Evolutionary conservation across 1,140 invertebrate genomes (phyloP).

Genomic region (Zaprionus davidi): DNA sequence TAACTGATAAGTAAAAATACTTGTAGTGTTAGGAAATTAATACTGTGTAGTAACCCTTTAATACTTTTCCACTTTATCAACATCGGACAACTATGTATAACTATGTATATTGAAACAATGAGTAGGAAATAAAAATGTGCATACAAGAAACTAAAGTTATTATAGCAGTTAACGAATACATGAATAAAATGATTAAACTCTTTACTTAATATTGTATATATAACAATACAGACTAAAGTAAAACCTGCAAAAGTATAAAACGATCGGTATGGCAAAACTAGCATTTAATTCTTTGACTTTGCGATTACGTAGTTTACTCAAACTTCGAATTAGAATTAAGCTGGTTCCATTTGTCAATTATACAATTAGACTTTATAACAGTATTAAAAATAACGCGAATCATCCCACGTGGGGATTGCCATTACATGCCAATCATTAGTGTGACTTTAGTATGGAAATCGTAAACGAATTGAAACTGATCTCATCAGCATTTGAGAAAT

Average conservation of each 20-base stretch:
- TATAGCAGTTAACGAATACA: too few relatives aligned
- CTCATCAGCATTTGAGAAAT: slow-evolving; percentile 31
- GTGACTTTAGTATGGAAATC: slow-evolving; percentile 4
- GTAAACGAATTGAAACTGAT: neutral
- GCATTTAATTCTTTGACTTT: neutral
- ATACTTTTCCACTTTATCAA: too few relatives aligned
- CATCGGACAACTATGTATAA: too few relatives aligned
- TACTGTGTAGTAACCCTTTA: too few relatives aligned
- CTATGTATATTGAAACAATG: too few relatives aligned
- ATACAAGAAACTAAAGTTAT: too few relatives aligned
- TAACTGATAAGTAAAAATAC: too few relatives aligned
- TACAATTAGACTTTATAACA: neutral
- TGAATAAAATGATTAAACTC: too few relatives aligned
- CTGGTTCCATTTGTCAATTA: slow-evolving; percentile 13
- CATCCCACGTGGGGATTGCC: neutral
- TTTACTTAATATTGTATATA: too few relatives aligned
- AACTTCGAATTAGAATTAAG: neutral
- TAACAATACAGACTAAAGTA: too few relatives aligned
- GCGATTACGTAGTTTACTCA: slow-evolving; percentile 1
- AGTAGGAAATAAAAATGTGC: too few relatives aligned
- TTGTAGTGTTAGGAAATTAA: too few relatives aligned
- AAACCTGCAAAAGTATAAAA: neutral
- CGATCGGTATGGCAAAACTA: neutral
- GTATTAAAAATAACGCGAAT: neutral
- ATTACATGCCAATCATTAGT: neutral